Evolutionary conservation across 2,888 invertebrate genomes (phyloP).

Genomic region (Eudemis profundana): DNA sequence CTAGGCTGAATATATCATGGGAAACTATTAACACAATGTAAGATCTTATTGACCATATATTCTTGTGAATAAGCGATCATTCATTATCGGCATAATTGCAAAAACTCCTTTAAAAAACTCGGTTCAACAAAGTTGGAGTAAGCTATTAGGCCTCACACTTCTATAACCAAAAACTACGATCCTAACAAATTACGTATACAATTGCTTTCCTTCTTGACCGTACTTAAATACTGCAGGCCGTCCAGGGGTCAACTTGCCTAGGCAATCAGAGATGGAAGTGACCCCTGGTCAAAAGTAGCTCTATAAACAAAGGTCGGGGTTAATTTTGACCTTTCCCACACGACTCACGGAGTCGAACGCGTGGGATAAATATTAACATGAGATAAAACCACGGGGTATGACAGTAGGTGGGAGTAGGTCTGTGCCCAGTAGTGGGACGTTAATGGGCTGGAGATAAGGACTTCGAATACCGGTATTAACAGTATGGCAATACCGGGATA

Average conservation of each 20-base stretch:
- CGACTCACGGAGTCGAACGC: conserved; percentile 52
- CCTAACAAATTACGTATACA: not conserved
- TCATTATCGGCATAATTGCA: too few species aligned
- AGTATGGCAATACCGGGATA: too few species aligned
- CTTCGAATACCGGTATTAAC: too few species aligned
- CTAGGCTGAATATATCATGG: too few species aligned
- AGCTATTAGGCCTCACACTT: not conserved
- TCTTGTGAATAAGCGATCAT: too few species aligned
- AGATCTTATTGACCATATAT: too few species aligned
- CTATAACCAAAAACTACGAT: not conserved
- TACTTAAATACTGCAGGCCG: conserved; percentile 4
- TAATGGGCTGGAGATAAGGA: too few species aligned
- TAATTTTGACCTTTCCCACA: conserved; percentile 49
- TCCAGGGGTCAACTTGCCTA: not conserved
- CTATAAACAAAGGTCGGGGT: conserved; percentile 45
- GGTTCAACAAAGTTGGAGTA: not conserved
- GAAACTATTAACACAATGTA: too few species aligned
- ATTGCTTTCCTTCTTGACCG: conserved; percentile 16
- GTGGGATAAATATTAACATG: conserved; percentile 54
- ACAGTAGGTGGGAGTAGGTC: not conserved
- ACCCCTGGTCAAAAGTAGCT: conserved; percentile 24
- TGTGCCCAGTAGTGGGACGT: not conserved
- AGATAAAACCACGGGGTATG: conserved; percentile 18
- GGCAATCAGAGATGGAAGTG: conserved; percentile 4
- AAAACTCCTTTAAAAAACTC: not conserved